Evolutionary conservation across 2,888 invertebrate genomes (phyloP), one percentile per base, ranked within the genome.

Genomic region (Yponomeuta evonymella): DNA sequence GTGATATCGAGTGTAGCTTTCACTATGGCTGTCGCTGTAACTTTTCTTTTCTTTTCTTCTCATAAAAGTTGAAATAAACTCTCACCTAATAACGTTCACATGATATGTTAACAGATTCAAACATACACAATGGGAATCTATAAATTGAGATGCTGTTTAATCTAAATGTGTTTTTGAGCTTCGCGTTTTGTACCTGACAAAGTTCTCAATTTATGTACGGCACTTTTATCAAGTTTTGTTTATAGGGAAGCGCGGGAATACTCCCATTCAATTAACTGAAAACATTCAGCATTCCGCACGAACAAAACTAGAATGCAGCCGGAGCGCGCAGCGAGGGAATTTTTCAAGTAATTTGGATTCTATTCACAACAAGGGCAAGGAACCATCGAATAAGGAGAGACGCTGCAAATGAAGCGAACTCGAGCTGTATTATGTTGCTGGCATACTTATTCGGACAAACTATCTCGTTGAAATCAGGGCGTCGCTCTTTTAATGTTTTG

Each of bases 281-380:
- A 70, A 58, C 65, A 65, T 30, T 29, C 63, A 63, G 70, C 23
- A 70, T 63, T 63, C 62, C 36, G 30, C 51, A 69, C 29, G 48
- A 15, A 48, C 51, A 43, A 69, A 69, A 77, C 51, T 58, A 58
- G 78, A 79, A 82, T 84, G 84, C 83, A 83, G 23, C 67, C 11
- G 48, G 43, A 15, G 48, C 33, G 30, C 69, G 69, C 69, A 30
- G 69, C 78, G 74, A 74, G 76, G 78, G 83, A 83, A 84, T 86
- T 88, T 86, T 88, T 84, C 85, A 80, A 86, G 87, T 87, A 84
- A 88, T 89, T 89, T 88, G 80, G 85, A 89, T 89, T 89, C 88
- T 83, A 87, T 89, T 87, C 88, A 90, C 87, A 86, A 84, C 84
- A 83, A 69, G 58, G 33, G 67, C 72, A 73, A 80, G 64, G 30